Evolutionary conservation across 2,888 invertebrate genomes (phyloP), one percentile per base, ranked within the genome.

Genomic region (Euproctis similis): DNA sequence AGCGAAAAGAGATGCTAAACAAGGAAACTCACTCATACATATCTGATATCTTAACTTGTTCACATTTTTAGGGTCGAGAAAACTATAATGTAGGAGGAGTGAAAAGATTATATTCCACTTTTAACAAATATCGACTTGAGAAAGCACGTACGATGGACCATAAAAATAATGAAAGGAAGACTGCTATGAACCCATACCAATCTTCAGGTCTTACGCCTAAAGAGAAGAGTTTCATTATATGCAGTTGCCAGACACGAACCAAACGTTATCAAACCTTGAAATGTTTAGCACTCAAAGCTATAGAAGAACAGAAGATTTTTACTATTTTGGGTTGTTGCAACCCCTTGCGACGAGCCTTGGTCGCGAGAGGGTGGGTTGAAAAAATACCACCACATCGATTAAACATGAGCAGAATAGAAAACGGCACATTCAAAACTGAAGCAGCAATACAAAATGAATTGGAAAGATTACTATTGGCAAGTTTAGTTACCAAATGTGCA

Each of bases 321-420:
- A 74, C 85, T 1, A 64, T 89, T 10, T 72, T 77, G 26, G 89
- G 89, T 3, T 56, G 52, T 23, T 87, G 78, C 42, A 69, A 67
- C 12, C 70, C 85, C 2, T 69, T 91, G 6, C 72, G 88, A 24
- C 80, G 76, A 41, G 89, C 91, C 1, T 68, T 93, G 31, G 44
- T 87, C 23, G 84, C 86, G 22, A 75, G 82, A 17, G 92, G 92
- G 0, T 93, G 93, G 93, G 71, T 93, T 2, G 92, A 93, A 66
- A 93, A 92, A 67, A 60, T 88, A 14, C 71, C 87, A 4, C 36
- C 58, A 1, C 59, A 58, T 26, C 57, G 54, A 42, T 80, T 82
- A 75, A 81, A 74, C 43, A 42, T 82, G 16, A 34, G 54, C 2
- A 77, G 61, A 65, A 63, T 85, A 48, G 49, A 59, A 35, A 68